phyloP scores from a whole-genome alignment of 2,113 vertebrate genomes.

The Halichoeres trimaculatus region DNA sequence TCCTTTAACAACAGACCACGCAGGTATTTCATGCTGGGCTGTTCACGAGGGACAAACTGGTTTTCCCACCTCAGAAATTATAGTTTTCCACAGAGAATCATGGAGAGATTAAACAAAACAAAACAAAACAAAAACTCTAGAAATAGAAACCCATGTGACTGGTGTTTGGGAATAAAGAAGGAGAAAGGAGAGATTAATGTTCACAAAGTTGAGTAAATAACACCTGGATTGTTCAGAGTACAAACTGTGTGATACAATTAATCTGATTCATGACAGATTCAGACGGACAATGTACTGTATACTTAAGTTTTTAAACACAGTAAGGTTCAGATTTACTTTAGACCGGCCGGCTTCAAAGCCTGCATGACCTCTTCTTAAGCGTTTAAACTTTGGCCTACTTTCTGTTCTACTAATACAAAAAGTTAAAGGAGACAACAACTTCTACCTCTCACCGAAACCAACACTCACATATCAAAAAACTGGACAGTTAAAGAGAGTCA shows the following conservation, averaged over 20 bases:
- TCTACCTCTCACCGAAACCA: too few relatives aligned
- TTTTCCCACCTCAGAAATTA: slow-evolving; percentile 51
- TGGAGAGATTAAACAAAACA: slow-evolving; percentile 23
- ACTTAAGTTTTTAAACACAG: neutral
- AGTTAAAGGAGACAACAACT: neutral
- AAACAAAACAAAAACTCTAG: slow-evolving; percentile 18
- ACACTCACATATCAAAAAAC: neutral
- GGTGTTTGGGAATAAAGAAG: neutral
- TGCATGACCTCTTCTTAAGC: neutral
- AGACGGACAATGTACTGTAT: neutral
- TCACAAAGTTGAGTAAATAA: neutral
- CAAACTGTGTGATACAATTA: neutral
- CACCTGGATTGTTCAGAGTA: neutral
- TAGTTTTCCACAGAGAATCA: slow-evolving; percentile 1
- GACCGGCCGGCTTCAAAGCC: neutral
- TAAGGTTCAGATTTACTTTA: neutral
- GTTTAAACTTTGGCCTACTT: neutral
- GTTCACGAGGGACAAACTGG: slow-evolving; percentile 41
- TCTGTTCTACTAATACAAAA: neutral
- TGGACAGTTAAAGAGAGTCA: too few relatives aligned
- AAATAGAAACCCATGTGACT: slow-evolving; percentile 15
- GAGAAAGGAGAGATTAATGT: neutral
- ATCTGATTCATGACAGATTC: neutral
- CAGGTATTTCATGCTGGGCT: slow-evolving; percentile 16
- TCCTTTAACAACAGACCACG: slow-evolving; percentile 5